These are phyloP conservation scores for Petrocephalus zakoni DNA, from an alignment of 2,113 vertebrate species.

Conservation along the genomic window DNA sequence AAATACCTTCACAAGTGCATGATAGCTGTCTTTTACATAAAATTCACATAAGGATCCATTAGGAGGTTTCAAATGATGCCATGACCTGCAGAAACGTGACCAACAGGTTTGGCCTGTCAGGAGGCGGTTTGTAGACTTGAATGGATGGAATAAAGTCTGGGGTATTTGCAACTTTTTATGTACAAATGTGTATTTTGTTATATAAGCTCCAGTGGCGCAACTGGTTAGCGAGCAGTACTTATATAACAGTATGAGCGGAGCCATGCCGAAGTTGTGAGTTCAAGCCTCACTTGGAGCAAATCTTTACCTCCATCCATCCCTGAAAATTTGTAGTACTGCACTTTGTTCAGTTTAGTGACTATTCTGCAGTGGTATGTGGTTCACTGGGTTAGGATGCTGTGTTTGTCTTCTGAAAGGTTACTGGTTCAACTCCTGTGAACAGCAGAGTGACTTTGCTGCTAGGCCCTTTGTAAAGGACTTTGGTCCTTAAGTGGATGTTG, in stretches of 20 bases:
- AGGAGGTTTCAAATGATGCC: neutral
- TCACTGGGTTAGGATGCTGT: too few relatives aligned
- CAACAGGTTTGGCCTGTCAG: neutral
- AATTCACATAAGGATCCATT: neutral
- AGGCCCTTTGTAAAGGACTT: neutral
- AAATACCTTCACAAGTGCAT: neutral
- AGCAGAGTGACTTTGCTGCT: too few relatives aligned
- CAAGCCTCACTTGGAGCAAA: neutral
- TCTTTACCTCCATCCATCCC: neutral
- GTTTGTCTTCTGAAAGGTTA: neutral
- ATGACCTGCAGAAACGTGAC: neutral
- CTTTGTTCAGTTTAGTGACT: neutral
- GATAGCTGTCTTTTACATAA: neutral
- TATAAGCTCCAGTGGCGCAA: constrained; percentile 93
- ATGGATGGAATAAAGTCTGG: neutral
- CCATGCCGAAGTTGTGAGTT: constrained; percentile 47
- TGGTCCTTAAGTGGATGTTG: neutral
- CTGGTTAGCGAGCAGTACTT: constrained; percentile 98
- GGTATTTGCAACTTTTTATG: neutral
- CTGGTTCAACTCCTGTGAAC: neutral
- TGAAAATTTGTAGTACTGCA: neutral
- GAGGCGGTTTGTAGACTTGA: neutral
- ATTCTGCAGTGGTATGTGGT: neutral
- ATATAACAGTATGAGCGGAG: constrained; percentile 83
- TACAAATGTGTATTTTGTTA: neutral